A percentile compares a stretch with the other conserved stretches of the same genome.
Conservation (phyloP, 2,113 vertebrate species). For the Polypterus senegalus region DNA sequence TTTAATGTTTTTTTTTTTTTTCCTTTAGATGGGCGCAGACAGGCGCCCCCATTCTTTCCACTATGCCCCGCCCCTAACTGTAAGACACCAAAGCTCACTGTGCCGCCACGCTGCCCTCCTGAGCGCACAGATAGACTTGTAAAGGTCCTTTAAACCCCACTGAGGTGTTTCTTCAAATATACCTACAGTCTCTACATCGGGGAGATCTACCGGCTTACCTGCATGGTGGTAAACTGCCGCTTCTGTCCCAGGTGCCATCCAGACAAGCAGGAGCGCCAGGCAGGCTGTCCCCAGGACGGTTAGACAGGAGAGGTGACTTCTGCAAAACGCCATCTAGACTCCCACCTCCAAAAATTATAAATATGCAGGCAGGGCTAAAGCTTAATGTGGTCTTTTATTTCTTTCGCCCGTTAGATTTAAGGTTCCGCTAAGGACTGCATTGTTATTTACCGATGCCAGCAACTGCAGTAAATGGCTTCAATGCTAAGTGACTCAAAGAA, state of each 20-base stretch:
- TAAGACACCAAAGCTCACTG: background rate
- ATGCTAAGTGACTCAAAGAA: too few relatives aligned
- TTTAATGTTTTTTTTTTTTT: too few relatives aligned
- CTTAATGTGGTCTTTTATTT: too few relatives aligned
- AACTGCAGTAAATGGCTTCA: too few relatives aligned
- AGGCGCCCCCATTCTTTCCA: background rate
- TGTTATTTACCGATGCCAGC: too few relatives aligned
- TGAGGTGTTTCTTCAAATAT: background rate
- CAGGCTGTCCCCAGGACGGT: constrained; percentile 10
- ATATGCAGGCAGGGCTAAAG: too few relatives aligned
- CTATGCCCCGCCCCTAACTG: background rate
- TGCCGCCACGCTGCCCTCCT: background rate
- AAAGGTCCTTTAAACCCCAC: too few relatives aligned
- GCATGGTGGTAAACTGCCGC: constrained; percentile 15
- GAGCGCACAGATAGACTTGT: too few relatives aligned
- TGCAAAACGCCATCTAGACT: background rate
- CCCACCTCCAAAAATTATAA: too few relatives aligned
- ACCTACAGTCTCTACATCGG: background rate
- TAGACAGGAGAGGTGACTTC: background rate
- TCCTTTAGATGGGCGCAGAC: too few relatives aligned
- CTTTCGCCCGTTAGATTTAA: too few relatives aligned
- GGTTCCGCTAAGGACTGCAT: too few relatives aligned
- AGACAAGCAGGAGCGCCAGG: constrained; percentile 11
- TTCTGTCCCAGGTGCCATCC: constrained; percentile 5
- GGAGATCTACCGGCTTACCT: constrained; percentile 12